Evolutionary conservation across 2,797 vertebrate genomes (phyloP).

Genomic region (Okamejei kenojei): DNA sequence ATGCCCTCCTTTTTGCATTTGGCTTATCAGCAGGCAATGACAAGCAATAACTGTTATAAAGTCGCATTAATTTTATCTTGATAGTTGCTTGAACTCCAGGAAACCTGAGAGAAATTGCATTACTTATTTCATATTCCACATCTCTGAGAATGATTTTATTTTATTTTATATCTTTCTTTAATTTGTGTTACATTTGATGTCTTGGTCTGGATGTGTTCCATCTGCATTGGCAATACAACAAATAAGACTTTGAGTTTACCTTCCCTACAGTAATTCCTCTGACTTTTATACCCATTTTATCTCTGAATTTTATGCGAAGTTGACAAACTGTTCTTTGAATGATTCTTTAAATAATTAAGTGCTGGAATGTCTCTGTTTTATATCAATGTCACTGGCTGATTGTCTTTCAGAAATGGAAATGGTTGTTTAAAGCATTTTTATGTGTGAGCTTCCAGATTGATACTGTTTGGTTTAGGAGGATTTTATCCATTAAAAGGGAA

Average conservation of each 20-base stretch:
- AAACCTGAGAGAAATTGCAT: no score
- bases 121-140: no score
- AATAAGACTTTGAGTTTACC: not conserved
- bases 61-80: no score
- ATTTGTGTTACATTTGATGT: not conserved
- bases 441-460: not conserved
- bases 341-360: not conserved
- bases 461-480: not conserved
- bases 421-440: not conserved
- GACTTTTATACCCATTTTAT: not conserved
- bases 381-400: not conserved
- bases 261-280: not conserved
- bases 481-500: not conserved
- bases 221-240: not conserved
- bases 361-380: not conserved
- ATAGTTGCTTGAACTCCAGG: no score
- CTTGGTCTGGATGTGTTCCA: not conserved
- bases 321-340: not conserved
- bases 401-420: not conserved
- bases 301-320: not conserved
- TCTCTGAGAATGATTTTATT: not conserved
- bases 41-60: no score
- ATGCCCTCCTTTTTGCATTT: no score
- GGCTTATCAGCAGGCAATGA: no score
- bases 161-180: not conserved